Percentiles rank a stretch among this genome's conserved stretches.
phyloP scores from a whole-genome alignment of 2,888 invertebrate species.

The Tetragonisca angustula region DNA sequence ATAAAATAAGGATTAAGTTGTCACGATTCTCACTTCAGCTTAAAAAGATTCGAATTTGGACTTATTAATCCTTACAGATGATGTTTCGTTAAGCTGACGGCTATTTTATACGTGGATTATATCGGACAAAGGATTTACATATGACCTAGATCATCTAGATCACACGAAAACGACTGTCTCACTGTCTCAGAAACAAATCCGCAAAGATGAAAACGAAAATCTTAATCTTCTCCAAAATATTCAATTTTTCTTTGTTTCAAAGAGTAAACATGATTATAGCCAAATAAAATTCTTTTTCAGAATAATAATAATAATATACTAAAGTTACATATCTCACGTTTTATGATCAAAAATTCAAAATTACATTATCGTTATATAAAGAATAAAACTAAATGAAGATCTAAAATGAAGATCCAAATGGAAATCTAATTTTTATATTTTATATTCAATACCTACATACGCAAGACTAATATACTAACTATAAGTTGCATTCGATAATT shows the following conservation, averaged over 20 bases:
- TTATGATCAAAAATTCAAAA: too few relatives aligned
- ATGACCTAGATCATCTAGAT: not conserved
- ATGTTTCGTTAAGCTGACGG: constrained; percentile 2
- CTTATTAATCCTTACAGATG: not conserved
- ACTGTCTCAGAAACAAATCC: not conserved
- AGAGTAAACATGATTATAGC: not conserved
- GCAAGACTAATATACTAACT: too few relatives aligned
- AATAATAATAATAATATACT: too few relatives aligned
- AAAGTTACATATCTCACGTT: too few relatives aligned
- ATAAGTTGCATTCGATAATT: too few relatives aligned
- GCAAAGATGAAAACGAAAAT: not conserved
- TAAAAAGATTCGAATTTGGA: not conserved
- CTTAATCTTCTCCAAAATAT: not conserved
- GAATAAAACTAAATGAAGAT: too few relatives aligned
- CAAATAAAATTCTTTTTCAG: not conserved
- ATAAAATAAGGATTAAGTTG: constrained; percentile 2
- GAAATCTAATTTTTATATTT: too few relatives aligned
- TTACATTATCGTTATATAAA: too few relatives aligned
- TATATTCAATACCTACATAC: too few relatives aligned
- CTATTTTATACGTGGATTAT: constrained; percentile 11
- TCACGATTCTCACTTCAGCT: not conserved
- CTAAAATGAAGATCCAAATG: too few relatives aligned
- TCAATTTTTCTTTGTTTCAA: not conserved
- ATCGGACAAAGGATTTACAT: not conserved
- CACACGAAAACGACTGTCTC: not conserved